Evolutionary conservation across 2,888 invertebrate genomes (phyloP).

Genomic region (Hartigia nigra): DNA sequence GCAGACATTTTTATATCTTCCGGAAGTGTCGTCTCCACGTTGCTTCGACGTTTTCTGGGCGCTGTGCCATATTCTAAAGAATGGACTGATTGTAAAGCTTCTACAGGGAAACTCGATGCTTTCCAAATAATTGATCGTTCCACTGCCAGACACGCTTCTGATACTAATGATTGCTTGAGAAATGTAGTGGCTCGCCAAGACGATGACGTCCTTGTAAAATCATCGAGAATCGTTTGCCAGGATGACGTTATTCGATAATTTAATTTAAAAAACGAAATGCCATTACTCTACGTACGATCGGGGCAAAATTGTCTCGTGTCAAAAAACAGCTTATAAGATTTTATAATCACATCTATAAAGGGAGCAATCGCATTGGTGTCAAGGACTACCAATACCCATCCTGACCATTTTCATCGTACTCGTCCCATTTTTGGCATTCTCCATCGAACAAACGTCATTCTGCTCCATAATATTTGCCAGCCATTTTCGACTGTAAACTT

Average conservation of each 20-base stretch:
- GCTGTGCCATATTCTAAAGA: not conserved
- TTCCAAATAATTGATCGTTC: not conserved
- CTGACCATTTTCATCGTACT: not conserved
- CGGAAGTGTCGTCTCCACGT: not conserved
- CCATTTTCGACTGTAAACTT: not conserved
- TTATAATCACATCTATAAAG: not conserved
- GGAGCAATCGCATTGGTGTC: not conserved
- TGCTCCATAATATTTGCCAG: not conserved
- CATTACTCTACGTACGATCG: not conserved
- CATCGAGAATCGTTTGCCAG: not conserved
- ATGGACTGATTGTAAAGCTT: not conserved
- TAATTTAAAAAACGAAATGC: not conserved
- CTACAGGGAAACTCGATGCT: not conserved
- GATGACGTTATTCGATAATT: not conserved
- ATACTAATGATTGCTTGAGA: not conserved
- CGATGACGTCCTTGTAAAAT: not conserved
- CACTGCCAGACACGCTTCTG: not conserved
- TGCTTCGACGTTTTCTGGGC: not conserved
- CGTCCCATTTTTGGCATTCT: not conserved
- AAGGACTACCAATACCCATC: not conserved
- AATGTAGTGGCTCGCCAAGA: not conserved
- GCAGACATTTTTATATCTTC: not conserved
- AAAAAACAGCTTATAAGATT: not conserved
- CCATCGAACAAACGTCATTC: not conserved
- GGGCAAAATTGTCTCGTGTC: not conserved